Evolutionary conservation across 2,113 vertebrate genomes (phyloP).

Genomic region (Probosciger aterrimus): DNA sequence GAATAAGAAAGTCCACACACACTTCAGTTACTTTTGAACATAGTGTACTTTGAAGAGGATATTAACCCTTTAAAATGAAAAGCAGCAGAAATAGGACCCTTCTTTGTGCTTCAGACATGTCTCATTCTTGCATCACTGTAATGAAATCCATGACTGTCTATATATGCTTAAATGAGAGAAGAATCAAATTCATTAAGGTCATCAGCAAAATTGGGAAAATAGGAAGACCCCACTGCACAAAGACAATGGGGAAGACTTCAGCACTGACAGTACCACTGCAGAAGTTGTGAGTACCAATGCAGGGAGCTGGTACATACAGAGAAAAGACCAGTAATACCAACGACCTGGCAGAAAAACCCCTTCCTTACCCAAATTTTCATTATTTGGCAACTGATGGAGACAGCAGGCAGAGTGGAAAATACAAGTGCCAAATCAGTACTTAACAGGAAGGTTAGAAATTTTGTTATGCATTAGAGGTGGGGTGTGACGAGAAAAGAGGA

Average conservation of each 20-base stretch:
- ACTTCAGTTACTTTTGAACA: neutral
- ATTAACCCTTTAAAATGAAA: neutral
- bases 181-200: neutral
- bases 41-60: neutral
- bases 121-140: neutral
- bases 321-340: neutral
- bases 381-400: neutral
- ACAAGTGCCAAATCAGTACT: neutral
- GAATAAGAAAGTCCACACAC: neutral
- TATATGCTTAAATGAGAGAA: neutral
- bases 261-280: neutral
- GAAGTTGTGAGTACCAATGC: neutral
- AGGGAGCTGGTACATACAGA: neutral
- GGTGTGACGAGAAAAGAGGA: neutral
- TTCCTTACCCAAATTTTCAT: neutral
- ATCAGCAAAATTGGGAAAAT: neutral
- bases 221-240: neutral
- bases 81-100: neutral
- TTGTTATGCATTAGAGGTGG: neutral
- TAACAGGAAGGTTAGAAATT: neutral
- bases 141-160: neutral
- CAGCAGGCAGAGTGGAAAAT: neutral
- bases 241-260: neutral
- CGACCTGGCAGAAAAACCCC: neutral
- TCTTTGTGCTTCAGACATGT: neutral